Evolutionary conservation across 2,113 vertebrate genomes (phyloP), one percentile per base, ranked within the genome.

Genomic region (Litocranius walleri): DNA sequence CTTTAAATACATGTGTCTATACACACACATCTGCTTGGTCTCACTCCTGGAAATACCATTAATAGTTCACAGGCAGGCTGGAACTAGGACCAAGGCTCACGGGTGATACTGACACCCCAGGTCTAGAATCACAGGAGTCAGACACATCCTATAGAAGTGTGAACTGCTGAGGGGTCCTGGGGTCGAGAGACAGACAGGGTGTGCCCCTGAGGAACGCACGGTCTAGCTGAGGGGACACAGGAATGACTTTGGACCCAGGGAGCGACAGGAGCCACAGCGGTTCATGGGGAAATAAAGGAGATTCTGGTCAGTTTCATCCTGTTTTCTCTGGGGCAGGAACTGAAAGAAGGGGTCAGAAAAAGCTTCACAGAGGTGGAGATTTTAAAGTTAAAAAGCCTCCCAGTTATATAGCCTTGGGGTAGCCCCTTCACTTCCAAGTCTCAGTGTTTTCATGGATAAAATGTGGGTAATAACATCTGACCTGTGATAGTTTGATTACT

Each of bases 151-250:
- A 17, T 0, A 21, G 50, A 56, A 57, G 23, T 1, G 3, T 6
- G 11, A 57, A 6, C 17, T 13, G 45, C 81, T 83, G 25, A 16
- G 87, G 33, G 77, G 21, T 77, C 48, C 61, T 83, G 45, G 36
- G 54, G 52, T 71, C 40, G 50, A 71, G 74, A 21, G n/a, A 57
- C 4, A 21, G 62, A 56, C 1, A 15, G 27, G 62, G 29, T 0
- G 2, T 25, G 27, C 2, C 64, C 61, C n/a, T 0, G 1, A 6
- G 33, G 40, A 67, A 19, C 0, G 2, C 25, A 27, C 0, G 5
- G 56, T 33, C 50, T 30, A 48, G 81, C 30, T 2, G 8, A 64
- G 36, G 59, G 71, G 33, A 62, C 57, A 8, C 1, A 6, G 29
- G 78, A 74, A 8, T 25, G 21, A 93, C 17, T 50, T 33, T 16